Percentiles rank a stretch among this genome's conserved stretches.
phyloP scores from a whole-genome alignment of 1,140 invertebrate species.

The Galleria mellonella region DNA sequence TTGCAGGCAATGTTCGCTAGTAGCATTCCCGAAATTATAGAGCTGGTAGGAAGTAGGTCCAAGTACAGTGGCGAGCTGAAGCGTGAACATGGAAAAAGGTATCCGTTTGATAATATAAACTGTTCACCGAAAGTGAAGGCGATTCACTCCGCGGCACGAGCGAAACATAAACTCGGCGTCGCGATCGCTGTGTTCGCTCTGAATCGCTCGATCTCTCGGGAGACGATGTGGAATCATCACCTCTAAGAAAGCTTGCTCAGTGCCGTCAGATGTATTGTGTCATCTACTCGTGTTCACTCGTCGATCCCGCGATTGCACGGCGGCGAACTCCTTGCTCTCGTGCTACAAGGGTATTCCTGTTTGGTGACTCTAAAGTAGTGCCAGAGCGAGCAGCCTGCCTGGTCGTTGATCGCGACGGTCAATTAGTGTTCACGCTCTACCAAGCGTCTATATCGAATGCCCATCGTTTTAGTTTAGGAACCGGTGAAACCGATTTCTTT shows the following conservation, averaged over 20 bases:
- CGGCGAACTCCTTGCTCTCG: slow-evolving; percentile 20
- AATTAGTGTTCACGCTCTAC: slow-evolving; percentile 59
- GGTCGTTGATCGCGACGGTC: slow-evolving; percentile 26
- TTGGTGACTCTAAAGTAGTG: too few species aligned
- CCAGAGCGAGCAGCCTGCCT: slow-evolving; percentile 18
- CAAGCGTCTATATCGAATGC: slow-evolving; percentile 69
- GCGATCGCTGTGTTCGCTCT: slow-evolving; percentile 28
- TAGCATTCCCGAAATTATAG: slow-evolving; percentile 99
- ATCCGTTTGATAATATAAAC: slow-evolving; percentile 89
- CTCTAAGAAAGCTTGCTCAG: slow-evolving; percentile 70
- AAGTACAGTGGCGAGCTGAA: slow-evolving; percentile 98
- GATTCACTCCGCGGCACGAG: slow-evolving; percentile 43
- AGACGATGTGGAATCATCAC: slow-evolving; percentile 61
- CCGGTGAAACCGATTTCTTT: slow-evolving; percentile 67
- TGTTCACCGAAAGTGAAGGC: slow-evolving; percentile 54
- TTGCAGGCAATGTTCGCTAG: slow-evolving; percentile 97
- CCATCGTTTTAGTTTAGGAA: slow-evolving; percentile 58
- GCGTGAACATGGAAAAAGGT: slow-evolving; percentile 98
- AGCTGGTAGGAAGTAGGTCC: slow-evolving; percentile 97
- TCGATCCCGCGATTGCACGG: slow-evolving; percentile 17
- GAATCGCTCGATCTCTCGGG: slow-evolving; percentile 54
- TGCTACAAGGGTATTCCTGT: slow-evolving; percentile 17
- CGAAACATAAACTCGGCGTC: slow-evolving; percentile 4
- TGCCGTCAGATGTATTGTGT: slow-evolving; percentile 76
- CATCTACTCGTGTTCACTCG: slow-evolving; percentile 69